Conservation (phyloP, 2,888 invertebrate species). For the Tolmerus cingulatus region DNA sequence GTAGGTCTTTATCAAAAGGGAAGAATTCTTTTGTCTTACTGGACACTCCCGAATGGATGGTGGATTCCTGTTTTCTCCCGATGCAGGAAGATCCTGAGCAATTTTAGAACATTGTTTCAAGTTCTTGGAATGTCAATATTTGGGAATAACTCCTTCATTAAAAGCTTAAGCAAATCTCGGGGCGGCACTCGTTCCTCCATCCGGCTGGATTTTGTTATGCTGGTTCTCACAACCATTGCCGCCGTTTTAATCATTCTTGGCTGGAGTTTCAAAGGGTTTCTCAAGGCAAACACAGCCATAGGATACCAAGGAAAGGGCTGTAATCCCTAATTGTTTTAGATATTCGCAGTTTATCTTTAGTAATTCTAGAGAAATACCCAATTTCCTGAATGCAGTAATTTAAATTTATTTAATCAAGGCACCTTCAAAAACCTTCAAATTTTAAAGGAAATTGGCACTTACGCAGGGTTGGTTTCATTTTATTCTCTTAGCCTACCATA, state of each 20-base stretch:
- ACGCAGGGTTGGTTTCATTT: background rate
- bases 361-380: background rate
- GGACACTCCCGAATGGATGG: background rate
- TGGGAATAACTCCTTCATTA: slow-evolving; percentile 38
- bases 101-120: slow-evolving; percentile 37
- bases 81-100: background rate
- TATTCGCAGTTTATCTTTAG: slow-evolving; percentile 2
- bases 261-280: slow-evolving; percentile 15
- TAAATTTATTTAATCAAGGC: background rate
- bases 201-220: slow-evolving; percentile 11
- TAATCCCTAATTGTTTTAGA: background rate
- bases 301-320: background rate
- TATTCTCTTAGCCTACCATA: background rate
- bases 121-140: slow-evolving; percentile 37
- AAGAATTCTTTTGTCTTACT: slow-evolving; percentile 13
- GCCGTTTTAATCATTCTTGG: slow-evolving; percentile 3
- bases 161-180: slow-evolving; percentile 36
- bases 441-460: background rate
- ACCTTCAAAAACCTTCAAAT: background rate
- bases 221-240: background rate
- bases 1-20: background rate
- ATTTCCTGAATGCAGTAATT: background rate
- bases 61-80: background rate
- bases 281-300: background rate
- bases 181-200: background rate